A percentile compares a stretch with the other conserved stretches of the same genome.
Evolutionary conservation across 2,113 vertebrate species (phyloP).

Genomic region (Anolis carolinensis): DNA sequence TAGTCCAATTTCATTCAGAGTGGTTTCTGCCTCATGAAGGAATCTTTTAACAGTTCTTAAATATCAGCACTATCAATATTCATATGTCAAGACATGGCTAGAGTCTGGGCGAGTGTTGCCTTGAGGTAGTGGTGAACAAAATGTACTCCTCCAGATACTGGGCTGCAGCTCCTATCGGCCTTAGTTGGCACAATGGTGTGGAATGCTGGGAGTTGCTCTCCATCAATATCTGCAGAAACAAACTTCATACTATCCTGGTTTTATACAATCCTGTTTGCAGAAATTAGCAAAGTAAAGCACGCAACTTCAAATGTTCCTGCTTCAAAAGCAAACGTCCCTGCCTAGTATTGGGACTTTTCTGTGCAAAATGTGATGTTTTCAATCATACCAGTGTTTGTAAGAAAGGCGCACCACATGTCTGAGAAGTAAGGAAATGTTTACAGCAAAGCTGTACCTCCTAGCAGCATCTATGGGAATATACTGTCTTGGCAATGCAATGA

Average conservation of each 20-base stretch:
- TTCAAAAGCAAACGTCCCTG: background rate
- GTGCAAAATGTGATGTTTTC: background rate
- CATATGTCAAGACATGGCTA: background rate
- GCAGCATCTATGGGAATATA: background rate
- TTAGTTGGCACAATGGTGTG: no score
- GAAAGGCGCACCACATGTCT: background rate
- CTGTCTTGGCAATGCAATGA: background rate
- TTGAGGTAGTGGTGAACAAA: no score
- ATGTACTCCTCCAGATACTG: no score
- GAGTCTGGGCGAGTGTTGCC: background rate
- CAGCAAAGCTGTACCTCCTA: background rate
- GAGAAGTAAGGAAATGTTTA: background rate
- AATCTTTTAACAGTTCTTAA: background rate
- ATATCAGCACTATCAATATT: no score
- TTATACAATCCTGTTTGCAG: background rate
- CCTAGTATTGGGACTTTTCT: background rate
- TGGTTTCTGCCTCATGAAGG: background rate
- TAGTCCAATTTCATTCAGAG: background rate
- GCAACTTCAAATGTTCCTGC: background rate
- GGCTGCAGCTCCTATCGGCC: no score
- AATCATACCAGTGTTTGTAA: background rate
- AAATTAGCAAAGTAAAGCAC: background rate
- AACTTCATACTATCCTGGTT: no score
- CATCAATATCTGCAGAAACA: no score
- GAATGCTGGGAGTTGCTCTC: no score